Evolutionary conservation across 2,888 invertebrate genomes (phyloP).

Genomic region (Caenorhabditis sp.): DNA sequence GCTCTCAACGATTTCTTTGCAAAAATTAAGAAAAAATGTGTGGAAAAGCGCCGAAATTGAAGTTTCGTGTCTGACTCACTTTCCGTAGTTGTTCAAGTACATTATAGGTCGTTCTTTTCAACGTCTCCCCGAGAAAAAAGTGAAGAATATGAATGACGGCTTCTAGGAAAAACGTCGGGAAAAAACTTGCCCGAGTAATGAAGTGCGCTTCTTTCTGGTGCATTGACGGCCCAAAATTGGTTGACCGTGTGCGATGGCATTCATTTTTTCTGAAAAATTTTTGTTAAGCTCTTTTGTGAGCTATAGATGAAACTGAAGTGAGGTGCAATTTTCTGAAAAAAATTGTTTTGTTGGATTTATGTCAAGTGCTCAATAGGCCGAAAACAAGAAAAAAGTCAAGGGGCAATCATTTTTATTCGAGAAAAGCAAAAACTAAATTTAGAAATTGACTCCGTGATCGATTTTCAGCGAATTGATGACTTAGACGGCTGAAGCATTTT

Average conservation of each 20-base stretch:
- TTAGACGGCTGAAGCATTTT: no score
- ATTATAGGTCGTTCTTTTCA: no score
- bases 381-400: neutral
- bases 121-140: no score
- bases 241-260: neutral
- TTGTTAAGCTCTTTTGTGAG: neutral
- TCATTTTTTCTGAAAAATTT: neutral
- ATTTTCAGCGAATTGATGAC: no score
- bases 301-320: neutral
- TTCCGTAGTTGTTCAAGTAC: conserved; percentile 22
- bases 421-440: neutral
- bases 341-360: neutral
- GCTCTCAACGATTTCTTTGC: neutral
- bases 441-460: no score
- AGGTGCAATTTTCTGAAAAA: neutral
- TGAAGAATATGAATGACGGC: neutral
- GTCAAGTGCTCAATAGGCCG: conserved; percentile 4
- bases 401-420: neutral
- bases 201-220: conserved; percentile 25
- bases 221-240: conserved; percentile 30
- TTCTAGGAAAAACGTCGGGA: neutral
- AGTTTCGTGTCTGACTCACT: no score
- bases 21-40: neutral
- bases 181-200: conserved; percentile 39
- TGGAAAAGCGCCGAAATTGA: no score